Conservation (phyloP, 2,113 vertebrate genomes). For the Sander lucioperca region DNA sequence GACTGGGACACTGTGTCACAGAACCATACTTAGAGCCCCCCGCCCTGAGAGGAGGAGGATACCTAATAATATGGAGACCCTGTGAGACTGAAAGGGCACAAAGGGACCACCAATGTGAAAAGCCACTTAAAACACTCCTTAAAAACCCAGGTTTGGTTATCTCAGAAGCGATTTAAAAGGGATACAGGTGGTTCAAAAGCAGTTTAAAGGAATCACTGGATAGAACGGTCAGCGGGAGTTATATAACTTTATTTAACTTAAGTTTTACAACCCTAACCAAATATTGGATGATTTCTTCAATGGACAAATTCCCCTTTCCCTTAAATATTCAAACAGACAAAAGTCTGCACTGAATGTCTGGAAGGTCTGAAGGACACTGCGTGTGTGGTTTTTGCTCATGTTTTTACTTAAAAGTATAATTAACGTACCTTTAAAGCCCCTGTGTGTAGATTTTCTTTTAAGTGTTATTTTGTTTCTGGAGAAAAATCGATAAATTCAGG, state of each 20-base stretch:
- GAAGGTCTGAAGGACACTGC: not conserved
- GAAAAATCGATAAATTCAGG: not conserved
- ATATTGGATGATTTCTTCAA: not conserved
- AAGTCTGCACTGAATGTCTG: not conserved
- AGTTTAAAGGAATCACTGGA: too few relatives aligned
- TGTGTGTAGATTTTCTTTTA: not conserved
- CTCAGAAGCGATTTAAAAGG: too few relatives aligned
- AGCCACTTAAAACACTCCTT: too few relatives aligned
- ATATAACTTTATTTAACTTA: too few relatives aligned
- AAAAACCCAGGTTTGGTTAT: too few relatives aligned
- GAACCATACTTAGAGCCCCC: conserved; percentile 44
- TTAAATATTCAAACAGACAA: not conserved
- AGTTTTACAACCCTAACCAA: too few relatives aligned
- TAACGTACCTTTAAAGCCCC: not conserved
- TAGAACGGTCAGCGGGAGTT: too few relatives aligned
- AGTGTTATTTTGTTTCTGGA: not conserved
- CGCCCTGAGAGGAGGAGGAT: not conserved
- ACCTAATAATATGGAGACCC: not conserved
- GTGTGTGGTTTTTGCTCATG: not conserved
- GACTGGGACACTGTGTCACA: conserved; percentile 67
- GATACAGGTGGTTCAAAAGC: too few relatives aligned
- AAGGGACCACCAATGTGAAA: too few relatives aligned
- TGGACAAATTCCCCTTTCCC: not conserved
- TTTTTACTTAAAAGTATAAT: not conserved
- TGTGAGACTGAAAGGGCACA: not conserved